Conservation (phyloP, 1,140 invertebrate genomes). For the Drosophila simulans region DNA sequence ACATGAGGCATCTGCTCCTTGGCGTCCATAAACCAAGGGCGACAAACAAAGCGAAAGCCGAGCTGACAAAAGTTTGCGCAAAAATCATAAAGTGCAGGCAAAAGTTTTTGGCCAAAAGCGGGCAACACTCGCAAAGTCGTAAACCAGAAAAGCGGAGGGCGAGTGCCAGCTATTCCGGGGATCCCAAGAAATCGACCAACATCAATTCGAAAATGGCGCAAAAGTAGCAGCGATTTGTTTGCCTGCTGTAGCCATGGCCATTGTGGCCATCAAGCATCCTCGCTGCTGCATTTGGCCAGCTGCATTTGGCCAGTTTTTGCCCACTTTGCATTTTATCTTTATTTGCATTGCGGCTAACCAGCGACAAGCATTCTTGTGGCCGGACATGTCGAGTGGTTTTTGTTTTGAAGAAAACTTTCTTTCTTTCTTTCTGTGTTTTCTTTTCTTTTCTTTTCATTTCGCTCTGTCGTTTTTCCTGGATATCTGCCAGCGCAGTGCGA, state of each 20-base stretch:
- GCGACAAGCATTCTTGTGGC: constrained; percentile 47
- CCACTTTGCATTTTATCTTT: constrained; percentile 54
- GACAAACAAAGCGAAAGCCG: constrained; percentile 44
- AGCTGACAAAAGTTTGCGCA: constrained; percentile 57
- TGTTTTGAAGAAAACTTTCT: constrained; percentile 53
- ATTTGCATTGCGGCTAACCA: constrained; percentile 54
- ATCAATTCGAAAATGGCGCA: constrained; percentile 58
- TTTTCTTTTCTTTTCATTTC: background rate
- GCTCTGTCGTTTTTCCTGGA: constrained; percentile 13
- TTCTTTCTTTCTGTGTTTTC: constrained; percentile 33
- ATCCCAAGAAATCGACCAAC: constrained; percentile 54
- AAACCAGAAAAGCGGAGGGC: constrained; percentile 39
- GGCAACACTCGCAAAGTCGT: constrained; percentile 38
- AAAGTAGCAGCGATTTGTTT: constrained; percentile 54
- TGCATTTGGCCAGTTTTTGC: constrained; percentile 48
- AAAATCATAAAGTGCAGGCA: constrained; percentile 63
- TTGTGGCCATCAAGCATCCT: constrained; percentile 38
- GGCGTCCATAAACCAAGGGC: constrained; percentile 38
- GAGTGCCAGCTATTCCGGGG: background rate
- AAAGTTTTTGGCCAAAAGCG: constrained; percentile 48
- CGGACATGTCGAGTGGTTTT: constrained; percentile 52
- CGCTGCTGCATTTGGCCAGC: background rate
- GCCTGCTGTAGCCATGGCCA: constrained; percentile 28
- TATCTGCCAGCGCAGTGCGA: constrained; percentile 32
- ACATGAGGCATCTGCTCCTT: constrained; percentile 42